Evolutionary conservation across 2,888 invertebrate species (phyloP), one percentile per base, ranked within the genome.

Genomic region (Brachyopa scutellaris): DNA sequence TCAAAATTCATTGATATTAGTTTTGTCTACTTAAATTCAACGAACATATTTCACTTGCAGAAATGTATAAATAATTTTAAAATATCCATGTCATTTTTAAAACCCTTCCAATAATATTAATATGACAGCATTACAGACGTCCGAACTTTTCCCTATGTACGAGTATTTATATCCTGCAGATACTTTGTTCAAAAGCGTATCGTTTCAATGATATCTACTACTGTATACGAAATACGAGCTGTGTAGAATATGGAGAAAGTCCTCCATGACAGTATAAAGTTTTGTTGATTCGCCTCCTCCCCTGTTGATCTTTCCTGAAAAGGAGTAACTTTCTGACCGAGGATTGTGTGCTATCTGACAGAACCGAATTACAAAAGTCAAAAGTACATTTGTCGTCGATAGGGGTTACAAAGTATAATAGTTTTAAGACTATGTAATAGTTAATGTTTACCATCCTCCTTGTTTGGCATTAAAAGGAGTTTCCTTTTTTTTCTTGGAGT

Each of bases 371-470:
- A 47, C 64, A 42, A 66, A 66, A 66, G 73, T 74, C 64, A 74
- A 57, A 74, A 74, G 73, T 42, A 66, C 57, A 66, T 74, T 57
- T 66, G 73, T 66, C 73, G 57, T 74, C 73, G 73, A 64, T 74
- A 74, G 57, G 73, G 64, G 66, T 49, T 64, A 42, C 42, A 45
- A 42, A 55, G 36, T 36, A 55, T 55, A 47, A 55, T 55, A 55
- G 55, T 73, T 53, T 53, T n/a, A 70, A 7, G 42, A 36, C 33
- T 64, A 19, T 29, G 53, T 61, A 36, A 61, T 26, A 42, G 21
- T 51, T 33, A n/a, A n/a, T n/a, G n/a, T n/a, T n/a, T n/a, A n/a
- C n/a, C n/a, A n/a, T n/a, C n/a, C n/a, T n/a, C n/a, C n/a, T n/a
- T n/a, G n/a, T n/a, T n/a, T n/a, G n/a, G n/a, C n/a, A n/a, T n/a